A percentile compares a stretch with the other conserved stretches of the same genome.
phyloP scores from a whole-genome alignment of 2,797 vertebrate species.

The Hafferia zeledoni region DNA sequence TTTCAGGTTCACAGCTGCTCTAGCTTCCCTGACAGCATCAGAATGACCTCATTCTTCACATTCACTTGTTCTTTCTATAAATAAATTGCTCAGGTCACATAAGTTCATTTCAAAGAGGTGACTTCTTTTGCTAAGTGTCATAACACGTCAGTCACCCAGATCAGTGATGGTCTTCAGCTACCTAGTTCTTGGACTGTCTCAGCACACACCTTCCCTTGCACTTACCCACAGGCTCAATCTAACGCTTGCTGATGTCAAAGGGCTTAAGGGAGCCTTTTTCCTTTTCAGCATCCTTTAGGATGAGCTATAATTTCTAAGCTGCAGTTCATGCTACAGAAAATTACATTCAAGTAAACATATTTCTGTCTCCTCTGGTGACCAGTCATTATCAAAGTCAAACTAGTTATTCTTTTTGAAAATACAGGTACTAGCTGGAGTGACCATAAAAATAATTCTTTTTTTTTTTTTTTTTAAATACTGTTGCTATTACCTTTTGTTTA shows the following conservation, averaged over 20 bases:
- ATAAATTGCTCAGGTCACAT: background rate
- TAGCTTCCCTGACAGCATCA: background rate
- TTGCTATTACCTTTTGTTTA: background rate
- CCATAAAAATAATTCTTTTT: background rate
- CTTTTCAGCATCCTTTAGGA: background rate
- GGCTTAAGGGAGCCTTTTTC: background rate
- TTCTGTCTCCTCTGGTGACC: background rate
- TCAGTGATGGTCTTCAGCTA: background rate
- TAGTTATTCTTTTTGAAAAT: background rate
- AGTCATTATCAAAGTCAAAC: background rate
- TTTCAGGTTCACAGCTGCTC: constrained; percentile 4
- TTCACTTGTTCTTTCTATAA: background rate
- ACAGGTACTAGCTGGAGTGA: background rate
- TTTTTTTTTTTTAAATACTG: too few species aligned
- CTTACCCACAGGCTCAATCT: background rate
- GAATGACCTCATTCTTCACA: background rate
- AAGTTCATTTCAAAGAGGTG: background rate
- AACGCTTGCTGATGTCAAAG: background rate
- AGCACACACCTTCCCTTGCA: background rate
- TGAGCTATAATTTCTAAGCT: background rate
- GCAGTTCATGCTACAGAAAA: background rate
- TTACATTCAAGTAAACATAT: background rate
- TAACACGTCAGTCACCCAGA: background rate
- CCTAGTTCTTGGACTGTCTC: background rate
- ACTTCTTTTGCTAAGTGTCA: background rate